Evolutionary conservation across 2,888 invertebrate species (phyloP).

Genomic region (Myopa testacea): DNA sequence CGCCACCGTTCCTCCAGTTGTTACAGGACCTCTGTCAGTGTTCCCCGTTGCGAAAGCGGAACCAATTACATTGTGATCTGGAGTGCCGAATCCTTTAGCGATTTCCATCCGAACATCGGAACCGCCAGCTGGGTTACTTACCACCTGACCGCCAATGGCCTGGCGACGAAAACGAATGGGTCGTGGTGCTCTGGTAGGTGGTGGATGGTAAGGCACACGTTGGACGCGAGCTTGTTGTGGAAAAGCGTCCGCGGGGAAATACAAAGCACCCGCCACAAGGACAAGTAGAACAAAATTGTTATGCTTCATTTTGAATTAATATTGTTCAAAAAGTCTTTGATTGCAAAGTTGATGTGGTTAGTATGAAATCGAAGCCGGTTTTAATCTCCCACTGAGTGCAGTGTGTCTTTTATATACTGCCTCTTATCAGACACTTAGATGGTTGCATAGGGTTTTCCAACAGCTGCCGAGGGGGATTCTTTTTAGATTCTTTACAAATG

Average conservation of each 20-base stretch:
- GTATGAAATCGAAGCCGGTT: too few relatives aligned
- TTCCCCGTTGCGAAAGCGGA: conserved; percentile 53
- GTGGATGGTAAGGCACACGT: conserved; percentile 49
- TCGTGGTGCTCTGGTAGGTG: conserved; percentile 38
- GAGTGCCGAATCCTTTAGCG: conserved; percentile 56
- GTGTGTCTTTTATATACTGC: too few relatives aligned
- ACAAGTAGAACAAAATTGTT: too few relatives aligned
- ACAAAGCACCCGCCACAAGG: conserved; percentile 17
- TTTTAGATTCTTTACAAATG: too few relatives aligned
- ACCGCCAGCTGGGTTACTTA: conserved; percentile 58
- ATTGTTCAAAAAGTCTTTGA: too few relatives aligned
- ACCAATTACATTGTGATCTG: conserved; percentile 58
- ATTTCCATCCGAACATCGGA: conserved; percentile 55
- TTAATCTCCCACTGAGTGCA: too few relatives aligned
- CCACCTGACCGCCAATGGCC: conserved; percentile 54
- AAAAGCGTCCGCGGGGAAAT: conserved; percentile 31
- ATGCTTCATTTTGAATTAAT: too few relatives aligned
- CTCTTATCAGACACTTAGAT: too few relatives aligned
- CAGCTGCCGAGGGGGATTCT: too few relatives aligned
- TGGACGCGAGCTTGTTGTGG: conserved; percentile 35
- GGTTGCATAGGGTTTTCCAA: too few relatives aligned
- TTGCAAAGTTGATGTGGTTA: too few relatives aligned
- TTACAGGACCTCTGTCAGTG: conserved; percentile 48
- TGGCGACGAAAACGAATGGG: conserved; percentile 53
- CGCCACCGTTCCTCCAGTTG: conserved; percentile 48